Conservation (phyloP, 2,888 invertebrate species). For the Buathra laborator region DNA sequence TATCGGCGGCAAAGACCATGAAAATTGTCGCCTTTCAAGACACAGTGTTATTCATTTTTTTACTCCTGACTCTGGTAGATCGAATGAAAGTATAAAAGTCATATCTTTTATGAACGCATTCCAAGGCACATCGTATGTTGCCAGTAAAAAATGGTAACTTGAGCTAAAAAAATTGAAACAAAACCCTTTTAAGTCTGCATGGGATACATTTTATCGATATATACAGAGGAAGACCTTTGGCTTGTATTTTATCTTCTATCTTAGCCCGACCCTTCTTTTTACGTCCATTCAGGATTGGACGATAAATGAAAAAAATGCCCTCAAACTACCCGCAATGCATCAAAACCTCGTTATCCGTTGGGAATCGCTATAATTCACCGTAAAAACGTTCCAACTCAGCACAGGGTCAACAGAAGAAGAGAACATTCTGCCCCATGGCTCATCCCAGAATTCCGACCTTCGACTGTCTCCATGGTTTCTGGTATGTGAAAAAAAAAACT, state of each 20-base stretch:
- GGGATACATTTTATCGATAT: background rate
- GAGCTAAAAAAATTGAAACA: background rate
- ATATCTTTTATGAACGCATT: background rate
- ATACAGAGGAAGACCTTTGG: background rate
- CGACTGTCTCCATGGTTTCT: slow-evolving; percentile 38
- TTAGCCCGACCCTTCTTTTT: background rate
- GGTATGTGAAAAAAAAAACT: slow-evolving; percentile 29
- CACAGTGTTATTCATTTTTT: slow-evolving; percentile 19
- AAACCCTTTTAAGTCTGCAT: background rate
- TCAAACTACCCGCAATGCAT: slow-evolving; percentile 26
- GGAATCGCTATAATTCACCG: slow-evolving; percentile 50
- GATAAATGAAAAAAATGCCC: background rate
- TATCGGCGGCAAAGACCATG: slow-evolving; percentile 31
- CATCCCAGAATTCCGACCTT: slow-evolving; percentile 61
- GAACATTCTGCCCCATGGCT: slow-evolving; percentile 22
- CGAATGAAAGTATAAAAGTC: background rate
- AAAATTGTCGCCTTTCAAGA: slow-evolving; percentile 15
- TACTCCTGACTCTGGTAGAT: background rate
- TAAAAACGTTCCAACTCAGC: slow-evolving; percentile 41
- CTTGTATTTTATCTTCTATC: background rate
- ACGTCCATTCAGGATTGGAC: background rate
- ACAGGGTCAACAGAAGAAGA: slow-evolving; percentile 41
- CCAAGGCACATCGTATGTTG: slow-evolving; percentile 2
- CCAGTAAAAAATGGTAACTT: background rate
- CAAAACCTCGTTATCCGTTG: slow-evolving; percentile 44